Conservation (phyloP, 2,113 vertebrate species). For the Poicephalus gulielmi region DNA sequence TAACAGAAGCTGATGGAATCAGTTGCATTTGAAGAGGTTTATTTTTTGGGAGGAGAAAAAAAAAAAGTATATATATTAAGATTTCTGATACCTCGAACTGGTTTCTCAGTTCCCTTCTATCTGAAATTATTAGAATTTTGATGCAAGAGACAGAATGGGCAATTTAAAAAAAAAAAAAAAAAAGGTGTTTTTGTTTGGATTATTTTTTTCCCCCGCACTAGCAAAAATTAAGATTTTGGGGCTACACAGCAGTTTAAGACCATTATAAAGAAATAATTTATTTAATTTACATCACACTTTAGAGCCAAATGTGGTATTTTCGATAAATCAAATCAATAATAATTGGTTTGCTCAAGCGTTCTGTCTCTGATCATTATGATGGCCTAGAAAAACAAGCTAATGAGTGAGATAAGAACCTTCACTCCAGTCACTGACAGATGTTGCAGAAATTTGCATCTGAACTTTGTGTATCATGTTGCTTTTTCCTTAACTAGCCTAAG, state of each 20-base stretch:
- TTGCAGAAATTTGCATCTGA: background rate
- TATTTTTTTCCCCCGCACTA: fast-evolving
- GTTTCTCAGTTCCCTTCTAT: background rate
- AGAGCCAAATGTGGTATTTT: background rate
- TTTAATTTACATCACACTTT: background rate
- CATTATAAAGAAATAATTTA: background rate
- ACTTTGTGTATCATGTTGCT: background rate
- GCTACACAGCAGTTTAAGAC: background rate
- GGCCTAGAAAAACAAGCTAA: background rate
- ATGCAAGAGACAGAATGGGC: background rate
- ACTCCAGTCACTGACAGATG: background rate
- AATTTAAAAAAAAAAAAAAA: background rate
- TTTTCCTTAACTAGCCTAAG: background rate
- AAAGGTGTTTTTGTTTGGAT: too few species aligned
- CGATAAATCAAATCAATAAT: background rate
- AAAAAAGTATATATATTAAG: background rate
- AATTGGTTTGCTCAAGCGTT: background rate
- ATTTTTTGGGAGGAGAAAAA: background rate
- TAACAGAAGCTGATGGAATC: background rate
- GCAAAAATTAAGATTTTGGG: background rate
- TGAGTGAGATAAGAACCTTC: background rate
- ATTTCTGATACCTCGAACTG: background rate
- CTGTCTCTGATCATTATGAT: background rate
- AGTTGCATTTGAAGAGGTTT: background rate
- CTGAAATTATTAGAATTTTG: background rate